Percentiles rank a stretch among this genome's conserved stretches.
Evolutionary conservation across 2,113 vertebrate genomes (phyloP).

Genomic region (Malurus elegans): DNA sequence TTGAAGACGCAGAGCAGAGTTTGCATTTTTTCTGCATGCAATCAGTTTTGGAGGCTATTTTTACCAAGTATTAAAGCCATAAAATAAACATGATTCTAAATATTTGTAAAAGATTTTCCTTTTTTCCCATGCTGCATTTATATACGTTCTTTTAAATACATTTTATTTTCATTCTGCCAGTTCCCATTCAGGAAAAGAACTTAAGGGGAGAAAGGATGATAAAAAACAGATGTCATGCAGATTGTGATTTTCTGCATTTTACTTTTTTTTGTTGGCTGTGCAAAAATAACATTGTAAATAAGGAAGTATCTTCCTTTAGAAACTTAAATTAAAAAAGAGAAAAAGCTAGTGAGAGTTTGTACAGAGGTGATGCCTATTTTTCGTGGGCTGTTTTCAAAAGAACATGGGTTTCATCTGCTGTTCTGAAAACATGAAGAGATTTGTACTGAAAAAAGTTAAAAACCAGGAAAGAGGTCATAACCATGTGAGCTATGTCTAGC

Average conservation of each 20-base stretch:
- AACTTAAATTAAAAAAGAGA: background rate
- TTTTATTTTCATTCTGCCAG: background rate
- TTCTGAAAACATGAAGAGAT: background rate
- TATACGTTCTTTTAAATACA: background rate
- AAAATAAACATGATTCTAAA: slow-evolving; percentile 45
- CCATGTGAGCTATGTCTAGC: background rate
- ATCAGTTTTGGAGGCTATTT: slow-evolving; percentile 38
- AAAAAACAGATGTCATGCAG: background rate
- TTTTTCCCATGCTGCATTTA: background rate
- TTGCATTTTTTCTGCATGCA: slow-evolving; percentile 38
- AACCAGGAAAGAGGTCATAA: background rate
- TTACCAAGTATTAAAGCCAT: slow-evolving; percentile 17
- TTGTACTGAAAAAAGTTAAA: background rate
- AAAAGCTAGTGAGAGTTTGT: accelerated
- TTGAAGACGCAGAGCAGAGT: background rate
- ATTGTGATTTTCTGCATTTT: background rate
- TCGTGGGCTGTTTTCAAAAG: background rate
- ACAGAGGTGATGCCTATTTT: background rate
- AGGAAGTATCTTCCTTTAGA: background rate
- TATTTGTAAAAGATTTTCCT: background rate
- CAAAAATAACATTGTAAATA: background rate
- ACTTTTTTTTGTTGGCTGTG: background rate
- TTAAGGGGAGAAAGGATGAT: background rate
- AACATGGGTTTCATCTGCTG: background rate
- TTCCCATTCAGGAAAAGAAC: slow-evolving; percentile 10